Evolutionary conservation across 2,113 vertebrate species (phyloP).

Genomic region (Hippolais icterina): DNA sequence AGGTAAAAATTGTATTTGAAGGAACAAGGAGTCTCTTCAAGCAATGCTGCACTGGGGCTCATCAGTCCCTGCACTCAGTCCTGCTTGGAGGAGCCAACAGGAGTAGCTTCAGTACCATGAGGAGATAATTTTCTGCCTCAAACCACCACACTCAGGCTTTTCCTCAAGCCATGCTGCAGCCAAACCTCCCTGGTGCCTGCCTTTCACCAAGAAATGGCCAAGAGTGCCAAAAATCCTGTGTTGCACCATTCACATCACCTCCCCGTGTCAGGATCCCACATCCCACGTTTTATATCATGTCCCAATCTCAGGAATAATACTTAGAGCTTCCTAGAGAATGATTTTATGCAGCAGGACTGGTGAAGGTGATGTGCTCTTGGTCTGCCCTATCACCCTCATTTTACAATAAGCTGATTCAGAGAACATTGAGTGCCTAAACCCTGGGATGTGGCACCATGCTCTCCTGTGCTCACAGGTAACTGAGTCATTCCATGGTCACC

Average conservation of each 20-base stretch:
- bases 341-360: neutral
- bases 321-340: neutral
- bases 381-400: neutral
- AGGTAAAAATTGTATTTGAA: neutral
- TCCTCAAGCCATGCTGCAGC: neutral
- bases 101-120: neutral
- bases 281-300: neutral
- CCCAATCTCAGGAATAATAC: neutral
- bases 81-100: neutral
- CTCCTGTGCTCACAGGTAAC: neutral
- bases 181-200: neutral
- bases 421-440: neutral
- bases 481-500: neutral
- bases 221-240: neutral
- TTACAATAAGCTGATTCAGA: neutral
- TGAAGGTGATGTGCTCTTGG: neutral
- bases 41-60: neutral
- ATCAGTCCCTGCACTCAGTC: neutral
- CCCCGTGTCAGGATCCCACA: neutral
- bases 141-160: neutral
- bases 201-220: neutral
- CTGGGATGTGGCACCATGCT: neutral
- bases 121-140: neutral
- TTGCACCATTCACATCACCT: accelerated
- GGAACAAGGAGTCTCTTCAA: neutral